Evolutionary conservation across 2,888 invertebrate species (phyloP), one percentile per base, ranked within the genome.

Genomic region (Rotaria socialis): DNA sequence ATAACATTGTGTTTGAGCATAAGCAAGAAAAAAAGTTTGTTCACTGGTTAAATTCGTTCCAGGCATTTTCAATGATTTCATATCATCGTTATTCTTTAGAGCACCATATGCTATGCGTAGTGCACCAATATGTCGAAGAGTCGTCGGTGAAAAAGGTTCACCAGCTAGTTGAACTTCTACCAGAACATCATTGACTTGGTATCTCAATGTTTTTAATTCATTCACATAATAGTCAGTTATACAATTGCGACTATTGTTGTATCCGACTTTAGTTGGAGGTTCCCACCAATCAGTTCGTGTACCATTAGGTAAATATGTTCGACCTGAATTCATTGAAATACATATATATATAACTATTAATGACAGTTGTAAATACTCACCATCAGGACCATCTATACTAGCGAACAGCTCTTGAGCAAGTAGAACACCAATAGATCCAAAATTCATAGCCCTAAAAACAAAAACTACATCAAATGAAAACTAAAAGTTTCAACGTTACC

Each of bases 1-100:
- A 47, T 24, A 80, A 47, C 75, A 80, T 47, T 80, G 75, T 47
- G 75, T 47, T 80, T 93, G 93, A 22, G 93, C 92, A 89, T 92
- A 93, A 1, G 93, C 89, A 22, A 93, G 88, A 89, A 93, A 93
- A 89, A 93, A 93, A 86, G 93, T 90, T 84, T 92, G 92, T 52
- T 92, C 90, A 86, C 92, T 88, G 19, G 89, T 89, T 56, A 89
- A 86, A 19, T 88, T 56, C 24, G 89, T 85, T 16, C 89, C 89
- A 4, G 89, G 88, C 11, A 86, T 55, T 58, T n/a, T 58, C 2
- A 58, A 58, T 58, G 35, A 35, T 67, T 67, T 35, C 11, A 47
- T 24, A 24, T 16, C 7, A 24, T 47, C 14, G 1, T 6, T 3
- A 3, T 41, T 80, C 41, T 24, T 80, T n/a, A 80, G 11, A 24